Evolutionary conservation across 1,140 invertebrate genomes (phyloP), one percentile per base, ranked within the genome.

Genomic region (Pseudomyrmex dendroicus): DNA sequence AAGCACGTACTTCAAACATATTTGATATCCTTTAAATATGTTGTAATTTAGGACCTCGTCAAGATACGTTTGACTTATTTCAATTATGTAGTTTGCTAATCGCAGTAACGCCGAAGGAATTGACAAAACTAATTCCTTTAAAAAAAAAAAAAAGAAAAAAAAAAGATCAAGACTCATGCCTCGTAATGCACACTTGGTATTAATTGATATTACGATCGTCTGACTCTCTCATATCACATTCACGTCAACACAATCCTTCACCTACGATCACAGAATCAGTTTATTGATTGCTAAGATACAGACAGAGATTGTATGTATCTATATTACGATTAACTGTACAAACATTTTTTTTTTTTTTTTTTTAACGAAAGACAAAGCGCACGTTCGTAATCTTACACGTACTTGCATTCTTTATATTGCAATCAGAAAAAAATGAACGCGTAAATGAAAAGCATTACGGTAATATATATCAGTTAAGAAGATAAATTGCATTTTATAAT

Each of bases 141-240:
- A 35, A 35, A 35, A 35, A 35, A 35, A 7, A 3, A 8, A 10
- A 59, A 20, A 20, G 0, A 20, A 59, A 8, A 4, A 8, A 7
- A 59, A 59, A 8, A 25, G 15, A 62, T 12, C 0, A 22, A 13
- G 44, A 35, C 15, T 48, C 20, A 56, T 46, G 52, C 35, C 35
- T 48, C 59, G 25, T 59, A 59, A 12, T 22, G 15, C 54, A 61
- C 44, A 59, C 59, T 80, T 80, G 48, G 10, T 61, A 72, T 22
- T 54, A 72, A 59, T 7, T 35, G 35, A 35, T 35, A 35, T 35
- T 72, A 35, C 35, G 54, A 46, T 25, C 22, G 54, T 9, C 44
- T 80, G 56, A 72, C 61, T 80, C 66, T 80, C 76, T 80, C 76
- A 59, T 80, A 80, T 80, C 66, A 70, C 35, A 44, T 25, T 66